Conservation (phyloP, 1,140 invertebrate species). For the Cherax destructor region DNA sequence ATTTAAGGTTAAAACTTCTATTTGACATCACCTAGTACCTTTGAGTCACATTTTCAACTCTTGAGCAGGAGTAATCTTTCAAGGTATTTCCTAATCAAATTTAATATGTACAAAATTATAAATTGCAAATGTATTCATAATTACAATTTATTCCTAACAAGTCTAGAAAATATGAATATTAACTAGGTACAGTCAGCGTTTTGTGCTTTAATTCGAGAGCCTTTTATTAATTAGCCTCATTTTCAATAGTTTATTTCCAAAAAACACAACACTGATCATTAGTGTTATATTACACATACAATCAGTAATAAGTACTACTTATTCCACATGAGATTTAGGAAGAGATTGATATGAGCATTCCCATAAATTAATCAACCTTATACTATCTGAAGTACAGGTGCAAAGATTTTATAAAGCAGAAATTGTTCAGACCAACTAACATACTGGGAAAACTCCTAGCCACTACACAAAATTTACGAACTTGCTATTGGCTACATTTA, state of each 20-base stretch:
- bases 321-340: background rate
- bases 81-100: constrained; percentile 1
- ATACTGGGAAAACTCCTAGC: background rate
- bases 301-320: background rate
- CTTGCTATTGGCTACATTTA: background rate
- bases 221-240: background rate
- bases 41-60: background rate
- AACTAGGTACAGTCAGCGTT: background rate
- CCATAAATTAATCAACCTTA: background rate
- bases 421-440: background rate
- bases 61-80: constrained; percentile 12
- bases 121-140: background rate
- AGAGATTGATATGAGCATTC: background rate
- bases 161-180: background rate
- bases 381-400: background rate
- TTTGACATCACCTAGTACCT: background rate
- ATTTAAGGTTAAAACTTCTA: background rate
- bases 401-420: background rate
- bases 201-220: background rate
- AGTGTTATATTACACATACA: background rate
- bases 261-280: background rate
- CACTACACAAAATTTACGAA: background rate
- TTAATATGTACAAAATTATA: background rate
- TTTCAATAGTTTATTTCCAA: background rate
- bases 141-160: background rate